Evolutionary conservation across 2,888 invertebrate genomes (phyloP), one percentile per base, ranked within the genome.

Genomic region (Drosophila rellima): DNA sequence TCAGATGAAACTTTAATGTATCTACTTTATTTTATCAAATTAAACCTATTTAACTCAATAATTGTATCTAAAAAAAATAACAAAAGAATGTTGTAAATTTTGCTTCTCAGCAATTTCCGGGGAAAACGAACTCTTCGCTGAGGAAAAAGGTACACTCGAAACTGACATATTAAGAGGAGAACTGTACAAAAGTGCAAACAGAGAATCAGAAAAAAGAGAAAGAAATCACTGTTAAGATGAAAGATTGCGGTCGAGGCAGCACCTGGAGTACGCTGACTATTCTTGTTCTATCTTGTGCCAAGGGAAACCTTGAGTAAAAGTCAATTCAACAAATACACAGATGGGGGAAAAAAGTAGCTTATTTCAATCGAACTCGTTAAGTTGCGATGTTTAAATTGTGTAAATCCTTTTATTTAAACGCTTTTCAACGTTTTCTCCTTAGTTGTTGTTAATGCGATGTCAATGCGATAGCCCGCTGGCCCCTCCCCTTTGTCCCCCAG

Each of bases 371-470:
- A 68, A 72, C 69, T 68, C 72, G 70, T 81, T 66, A 75, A 71
- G 56, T 72, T 75, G 60, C 66, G 47, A 44, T 78, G 65, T 66
- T 88, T 84, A 88, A 85, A 84, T 80, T 85, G 80, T 76, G 66
- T 50, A 89, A 88, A 88, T 85, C 88, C 82, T 80, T 88, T 85
- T 82, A 80, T 84, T 80, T 84, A 67, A 73, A 73, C 69, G 70
- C 66, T 70, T 69, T 68, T 52, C 47, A 33, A 54, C 45, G 52
- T 52, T 52, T 51, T 59, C 51, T 57, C 35, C 55, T 57, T 48
- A 56, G 56, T 78, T 65, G 71, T 44, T 64, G 62, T 65, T 79
- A 60, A 67, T 50, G 65, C 37, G 39, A 61, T 78, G 64, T 68
- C 76, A 62, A 61, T 78, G 56, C 64, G 56, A 20, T 64, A 63